Evolutionary conservation across 2,888 invertebrate species (phyloP).

Genomic region (Linyphia triangularis): DNA sequence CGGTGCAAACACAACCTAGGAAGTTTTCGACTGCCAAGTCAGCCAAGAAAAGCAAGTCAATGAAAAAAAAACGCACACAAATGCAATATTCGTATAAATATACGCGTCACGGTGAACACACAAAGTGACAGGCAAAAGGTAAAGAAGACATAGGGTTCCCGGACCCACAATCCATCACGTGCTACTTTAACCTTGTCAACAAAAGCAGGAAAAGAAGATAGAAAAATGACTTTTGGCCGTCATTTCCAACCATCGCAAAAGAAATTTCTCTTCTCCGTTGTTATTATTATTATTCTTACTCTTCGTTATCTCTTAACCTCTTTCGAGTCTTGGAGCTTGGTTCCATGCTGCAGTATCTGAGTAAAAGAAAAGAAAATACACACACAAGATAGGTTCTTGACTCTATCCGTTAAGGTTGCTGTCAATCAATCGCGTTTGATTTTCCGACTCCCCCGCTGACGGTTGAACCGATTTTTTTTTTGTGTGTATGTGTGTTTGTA

Average conservation of each 20-base stretch:
- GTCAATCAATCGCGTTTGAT: constrained; percentile 65
- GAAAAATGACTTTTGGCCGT: constrained; percentile 68
- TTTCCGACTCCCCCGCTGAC: background rate
- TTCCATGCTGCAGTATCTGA: constrained; percentile 1
- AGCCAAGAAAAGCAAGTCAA: background rate
- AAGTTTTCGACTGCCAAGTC: no score
- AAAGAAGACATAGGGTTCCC: constrained; percentile 72
- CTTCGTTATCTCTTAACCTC: constrained; percentile 68
- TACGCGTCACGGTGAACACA: constrained; percentile 64
- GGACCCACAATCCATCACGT: constrained; percentile 66
- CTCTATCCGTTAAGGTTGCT: constrained; percentile 34
- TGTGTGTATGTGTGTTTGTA: no score
- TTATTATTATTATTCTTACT: constrained; percentile 40
- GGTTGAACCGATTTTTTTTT: background rate
- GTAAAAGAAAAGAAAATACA: constrained; percentile 33
- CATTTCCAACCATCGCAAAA: background rate
- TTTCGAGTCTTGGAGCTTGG: constrained; percentile 58
- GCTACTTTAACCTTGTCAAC: constrained; percentile 73
- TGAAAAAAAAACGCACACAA: constrained; percentile 9
- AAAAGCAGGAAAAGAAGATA: constrained; percentile 67
- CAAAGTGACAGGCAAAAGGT: constrained; percentile 70
- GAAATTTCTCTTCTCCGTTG: background rate
- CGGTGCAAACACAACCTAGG: no score
- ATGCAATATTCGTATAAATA: constrained; percentile 57
- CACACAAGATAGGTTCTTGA: no score